These are phyloP conservation scores for Quadroppia sp. DNA, from an alignment of 2,888 invertebrate species.

Conservation along the genomic window DNA sequence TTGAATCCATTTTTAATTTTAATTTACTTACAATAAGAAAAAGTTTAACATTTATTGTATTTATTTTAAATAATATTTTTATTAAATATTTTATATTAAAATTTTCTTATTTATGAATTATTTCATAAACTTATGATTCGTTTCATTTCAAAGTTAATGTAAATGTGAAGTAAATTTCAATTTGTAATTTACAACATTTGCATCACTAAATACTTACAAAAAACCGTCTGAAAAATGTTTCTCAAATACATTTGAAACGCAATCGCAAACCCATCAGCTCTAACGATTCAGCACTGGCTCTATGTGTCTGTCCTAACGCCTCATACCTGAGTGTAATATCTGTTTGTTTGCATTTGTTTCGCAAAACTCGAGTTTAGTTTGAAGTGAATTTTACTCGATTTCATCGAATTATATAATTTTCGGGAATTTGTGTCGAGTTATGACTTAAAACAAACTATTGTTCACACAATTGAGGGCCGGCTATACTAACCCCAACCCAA, in stretches of 20 bases:
- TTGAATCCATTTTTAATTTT: too few species aligned
- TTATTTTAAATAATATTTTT: too few species aligned
- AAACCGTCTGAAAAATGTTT: conserved; percentile 27
- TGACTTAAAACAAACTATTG: background rate
- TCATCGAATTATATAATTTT: background rate
- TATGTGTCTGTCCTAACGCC: background rate
- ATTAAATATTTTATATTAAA: too few species aligned
- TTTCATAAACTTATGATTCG: too few species aligned
- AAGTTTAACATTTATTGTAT: too few species aligned
- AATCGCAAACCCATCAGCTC: background rate
- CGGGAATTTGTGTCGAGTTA: background rate
- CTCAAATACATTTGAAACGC: conserved; percentile 26
- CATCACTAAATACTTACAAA: too few species aligned
- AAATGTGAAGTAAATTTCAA: too few species aligned
- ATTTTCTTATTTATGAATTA: too few species aligned
- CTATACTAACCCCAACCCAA: background rate
- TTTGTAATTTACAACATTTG: too few species aligned
- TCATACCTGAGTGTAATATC: background rate
- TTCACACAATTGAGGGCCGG: background rate
- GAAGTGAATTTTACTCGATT: background rate
- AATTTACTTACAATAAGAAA: too few species aligned
- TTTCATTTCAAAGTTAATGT: too few species aligned
- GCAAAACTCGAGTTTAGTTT: background rate
- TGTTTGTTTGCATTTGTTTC: background rate
- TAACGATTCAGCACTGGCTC: background rate